These are phyloP conservation scores for Agrilus mali DNA, from an alignment of 2,888 invertebrate genomes.

Conservation along the genomic window DNA sequence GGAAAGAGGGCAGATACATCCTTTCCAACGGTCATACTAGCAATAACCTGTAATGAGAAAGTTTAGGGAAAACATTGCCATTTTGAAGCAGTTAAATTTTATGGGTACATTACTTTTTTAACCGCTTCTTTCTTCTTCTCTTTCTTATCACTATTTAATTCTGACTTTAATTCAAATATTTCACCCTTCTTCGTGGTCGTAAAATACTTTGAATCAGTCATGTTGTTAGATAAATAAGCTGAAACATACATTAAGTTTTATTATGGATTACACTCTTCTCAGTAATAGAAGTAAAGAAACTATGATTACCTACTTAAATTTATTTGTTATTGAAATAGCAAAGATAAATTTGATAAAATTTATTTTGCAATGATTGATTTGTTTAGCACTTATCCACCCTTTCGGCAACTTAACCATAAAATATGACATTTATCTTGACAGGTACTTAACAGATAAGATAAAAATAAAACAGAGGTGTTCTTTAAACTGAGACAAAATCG, in stretches of 20 bases:
- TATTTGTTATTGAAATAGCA: too few species aligned
- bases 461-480: too few species aligned
- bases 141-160: slow-evolving; percentile 98
- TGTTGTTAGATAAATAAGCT: slow-evolving; percentile 27
- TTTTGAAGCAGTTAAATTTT: background rate
- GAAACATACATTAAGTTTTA: background rate
- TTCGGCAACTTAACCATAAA: too few species aligned
- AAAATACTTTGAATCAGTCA: slow-evolving; percentile 99
- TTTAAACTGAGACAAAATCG: too few species aligned
- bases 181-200: slow-evolving; percentile 99
- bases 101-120: slow-evolving; percentile 67
- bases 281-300: too few species aligned
- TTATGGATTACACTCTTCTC: too few species aligned
- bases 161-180: slow-evolving; percentile 97
- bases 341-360: too few species aligned
- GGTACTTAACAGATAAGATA: too few species aligned
- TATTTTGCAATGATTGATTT: too few species aligned
- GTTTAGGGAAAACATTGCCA: background rate
- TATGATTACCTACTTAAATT: too few species aligned
- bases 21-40: slow-evolving; percentile 99
- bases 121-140: slow-evolving; percentile 99
- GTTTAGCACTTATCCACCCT: too few species aligned
- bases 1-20: slow-evolving; percentile 98
- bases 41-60: slow-evolving; percentile 66
- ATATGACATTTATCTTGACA: too few species aligned